Evolutionary conservation across 2,797 vertebrate species (phyloP).

Genomic region (Cynodonichthys magdalenae): DNA sequence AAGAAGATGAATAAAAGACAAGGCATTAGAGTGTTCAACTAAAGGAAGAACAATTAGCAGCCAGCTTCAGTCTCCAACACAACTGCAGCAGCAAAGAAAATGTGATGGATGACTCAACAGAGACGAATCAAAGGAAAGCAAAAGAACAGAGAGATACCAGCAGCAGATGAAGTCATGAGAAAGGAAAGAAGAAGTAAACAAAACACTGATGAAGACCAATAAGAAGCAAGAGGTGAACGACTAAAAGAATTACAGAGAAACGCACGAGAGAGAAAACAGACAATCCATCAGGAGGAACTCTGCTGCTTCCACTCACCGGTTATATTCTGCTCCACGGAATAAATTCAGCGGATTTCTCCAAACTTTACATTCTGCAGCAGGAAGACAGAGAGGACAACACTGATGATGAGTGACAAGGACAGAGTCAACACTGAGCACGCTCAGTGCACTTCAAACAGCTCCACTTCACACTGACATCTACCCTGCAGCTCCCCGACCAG

Average conservation of each 20-base stretch:
- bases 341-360: constrained; percentile 99
- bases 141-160: constrained; percentile 7
- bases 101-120: constrained; percentile 3
- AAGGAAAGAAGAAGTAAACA: neutral
- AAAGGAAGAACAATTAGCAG: too few species aligned
- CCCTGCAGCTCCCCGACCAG: constrained; percentile 1
- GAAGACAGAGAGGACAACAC: constrained; percentile 50
- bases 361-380: constrained; percentile 95
- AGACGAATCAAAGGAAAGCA: constrained; percentile 6
- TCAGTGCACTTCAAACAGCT: constrained; percentile 29
- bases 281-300: constrained; percentile 16
- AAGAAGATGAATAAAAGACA: too few species aligned
- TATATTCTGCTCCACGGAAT: constrained; percentile 97
- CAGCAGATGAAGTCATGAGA: neutral
- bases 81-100: neutral
- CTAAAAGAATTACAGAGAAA: neutral
- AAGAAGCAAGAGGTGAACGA: neutral
- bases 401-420: constrained; percentile 27
- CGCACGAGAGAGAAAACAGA: neutral
- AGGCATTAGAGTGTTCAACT: too few species aligned
- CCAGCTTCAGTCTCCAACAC: neutral
- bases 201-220: neutral
- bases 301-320: constrained; percentile 86
- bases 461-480: constrained; percentile 4
- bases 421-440: constrained; percentile 33